phyloP scores from a whole-genome alignment of 2,113 vertebrate species.

The Cathartes aura region DNA sequence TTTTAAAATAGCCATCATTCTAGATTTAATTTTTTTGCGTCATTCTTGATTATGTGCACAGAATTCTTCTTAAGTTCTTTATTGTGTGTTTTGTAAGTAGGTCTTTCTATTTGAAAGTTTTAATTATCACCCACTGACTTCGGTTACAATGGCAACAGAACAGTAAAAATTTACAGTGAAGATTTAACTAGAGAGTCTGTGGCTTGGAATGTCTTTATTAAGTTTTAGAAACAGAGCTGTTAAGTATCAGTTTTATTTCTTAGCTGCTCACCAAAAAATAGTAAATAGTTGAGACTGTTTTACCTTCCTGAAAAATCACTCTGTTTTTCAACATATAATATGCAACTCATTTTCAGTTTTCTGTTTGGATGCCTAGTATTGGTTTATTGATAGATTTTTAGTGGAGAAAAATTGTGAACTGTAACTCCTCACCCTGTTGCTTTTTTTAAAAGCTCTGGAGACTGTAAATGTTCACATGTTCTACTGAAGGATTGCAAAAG shows the following conservation, averaged over 20 bases:
- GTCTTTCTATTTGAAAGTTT: conserved; percentile 12
- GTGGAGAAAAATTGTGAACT: conserved; percentile 50
- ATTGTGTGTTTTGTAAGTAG: neutral
- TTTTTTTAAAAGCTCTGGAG: conserved; percentile 59
- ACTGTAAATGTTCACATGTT: conserved; percentile 71
- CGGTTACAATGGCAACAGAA: conserved; percentile 13
- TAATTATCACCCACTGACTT: conserved; percentile 23
- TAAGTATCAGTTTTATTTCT: conserved; percentile 11
- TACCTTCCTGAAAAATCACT: neutral
- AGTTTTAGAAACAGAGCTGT: conserved; percentile 26
- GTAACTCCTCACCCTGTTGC: conserved; percentile 45
- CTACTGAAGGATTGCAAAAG: conserved; percentile 77
- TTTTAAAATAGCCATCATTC: neutral
- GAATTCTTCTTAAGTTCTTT: neutral
- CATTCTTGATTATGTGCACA: neutral
- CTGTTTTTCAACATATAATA: neutral
- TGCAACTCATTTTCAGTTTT: neutral
- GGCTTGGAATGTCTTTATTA: neutral
- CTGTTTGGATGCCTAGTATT: neutral
- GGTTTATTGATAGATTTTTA: conserved; percentile 37
- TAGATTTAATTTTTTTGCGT: neutral
- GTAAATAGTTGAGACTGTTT: neutral
- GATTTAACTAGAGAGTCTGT: conserved; percentile 15
- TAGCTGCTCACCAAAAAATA: neutral
- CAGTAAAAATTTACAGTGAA: neutral